Base-by-base conservation (phyloP, 2,888 invertebrate species). In the Drosophila leonis region DNA sequence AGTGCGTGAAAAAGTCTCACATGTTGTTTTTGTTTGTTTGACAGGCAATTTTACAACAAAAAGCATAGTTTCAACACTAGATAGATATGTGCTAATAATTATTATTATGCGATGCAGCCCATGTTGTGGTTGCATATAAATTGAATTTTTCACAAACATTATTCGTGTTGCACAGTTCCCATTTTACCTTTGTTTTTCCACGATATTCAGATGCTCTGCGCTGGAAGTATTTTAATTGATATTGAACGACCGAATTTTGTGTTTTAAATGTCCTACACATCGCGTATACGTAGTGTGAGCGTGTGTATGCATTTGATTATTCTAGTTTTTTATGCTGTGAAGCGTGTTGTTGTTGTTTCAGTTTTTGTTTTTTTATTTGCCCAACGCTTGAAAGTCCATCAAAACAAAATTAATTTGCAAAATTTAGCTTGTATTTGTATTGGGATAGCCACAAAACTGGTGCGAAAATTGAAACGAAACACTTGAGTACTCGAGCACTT, bases 331-430 rank as follows among this genome's bases (percentile, higher is more conserved):
- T 49, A 27, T 8, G 15, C 27, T 15, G n/a, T 39, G 39, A 18
- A 54, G 29, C 18, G 54, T 41, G 12, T 24, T 52, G 3, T 18
- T 27, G 15, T 54, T 29, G n/a, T 29, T 29, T 29, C 4, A 7
- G 15, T 20, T 33, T 8, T 29, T 31, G 5, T 20, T 41, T 56
- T 63, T 56, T 48, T 31, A 44, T 62, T 61, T 55, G 59, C 8
- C 65, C 56, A 73, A 54, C 75, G 83, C 84, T 87, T 73, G 80
- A 82, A 87, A 85, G 80, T 85, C 82, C 79, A 85, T 85, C 88
- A 89, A 85, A 85, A 89, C 84, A 87, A 85, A 89, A 85, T 85
- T 89, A 85, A 85, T 85, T 85, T 85, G 79, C 79, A 82, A 77
- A 65, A 72, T 78, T 82, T 87, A 75, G 78, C 71, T 76, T 62